A percentile compares a stretch with the other conserved stretches of the same genome.
Conservation (phyloP, 2,888 invertebrate species). For the Melinopterus prodromus region DNA sequence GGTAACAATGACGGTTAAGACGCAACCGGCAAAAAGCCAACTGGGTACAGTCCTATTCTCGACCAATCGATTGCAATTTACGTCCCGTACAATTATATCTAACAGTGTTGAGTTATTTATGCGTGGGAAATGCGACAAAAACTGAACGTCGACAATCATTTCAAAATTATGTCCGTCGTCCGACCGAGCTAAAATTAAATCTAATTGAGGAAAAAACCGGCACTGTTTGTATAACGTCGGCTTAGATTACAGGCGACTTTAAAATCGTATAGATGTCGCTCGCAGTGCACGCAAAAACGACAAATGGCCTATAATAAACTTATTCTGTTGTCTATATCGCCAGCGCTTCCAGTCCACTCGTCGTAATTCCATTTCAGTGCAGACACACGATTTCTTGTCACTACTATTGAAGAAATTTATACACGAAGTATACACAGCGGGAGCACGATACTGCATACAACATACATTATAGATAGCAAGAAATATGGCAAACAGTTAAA, state of each 20-base stretch:
- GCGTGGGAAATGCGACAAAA: constrained; percentile 23
- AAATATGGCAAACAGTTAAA: too few species aligned
- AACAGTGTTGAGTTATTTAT: constrained; percentile 16
- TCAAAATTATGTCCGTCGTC: constrained; percentile 16
- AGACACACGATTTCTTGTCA: constrained; percentile 13
- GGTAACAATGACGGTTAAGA: constrained; percentile 22
- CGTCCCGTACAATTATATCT: constrained; percentile 16
- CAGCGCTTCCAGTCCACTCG: neutral
- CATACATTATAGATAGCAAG: too few species aligned
- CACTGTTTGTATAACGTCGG: constrained; percentile 14
- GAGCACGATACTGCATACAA: too few species aligned
- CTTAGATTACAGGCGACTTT: constrained; percentile 18
- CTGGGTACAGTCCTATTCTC: neutral
- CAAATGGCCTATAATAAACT: constrained; percentile 22
- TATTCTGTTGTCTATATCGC: constrained; percentile 25
- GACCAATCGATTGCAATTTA: constrained; percentile 17
- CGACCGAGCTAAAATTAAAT: constrained; percentile 19
- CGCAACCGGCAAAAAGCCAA: neutral
- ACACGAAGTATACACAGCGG: neutral
- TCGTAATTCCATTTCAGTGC: constrained; percentile 20
- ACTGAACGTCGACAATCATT: constrained; percentile 5
- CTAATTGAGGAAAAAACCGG: constrained; percentile 23
- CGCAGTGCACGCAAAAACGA: constrained; percentile 17
- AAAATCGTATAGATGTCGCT: constrained; percentile 24
- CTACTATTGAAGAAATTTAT: constrained; percentile 15